phyloP scores from a whole-genome alignment of 1,140 invertebrate species.

The Rhysida immarginata region DNA sequence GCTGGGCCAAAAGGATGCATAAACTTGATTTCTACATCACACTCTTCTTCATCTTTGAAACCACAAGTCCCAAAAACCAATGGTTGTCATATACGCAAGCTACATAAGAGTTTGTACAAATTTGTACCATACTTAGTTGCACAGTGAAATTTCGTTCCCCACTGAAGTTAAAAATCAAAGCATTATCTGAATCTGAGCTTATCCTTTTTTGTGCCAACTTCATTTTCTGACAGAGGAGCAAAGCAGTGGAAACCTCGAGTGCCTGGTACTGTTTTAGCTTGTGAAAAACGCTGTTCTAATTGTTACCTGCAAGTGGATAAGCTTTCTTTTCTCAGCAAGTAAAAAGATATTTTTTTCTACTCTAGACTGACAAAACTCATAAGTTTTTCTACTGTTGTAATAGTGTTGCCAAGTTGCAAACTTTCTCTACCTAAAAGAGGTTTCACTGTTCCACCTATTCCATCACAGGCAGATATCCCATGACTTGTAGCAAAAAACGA shows the following conservation, averaged over 20 bases:
- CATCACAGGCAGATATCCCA: constrained; percentile 23
- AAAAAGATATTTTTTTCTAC: neutral
- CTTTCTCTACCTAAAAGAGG: neutral
- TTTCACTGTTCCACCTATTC: constrained; percentile 7
- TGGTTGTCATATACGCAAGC: neutral
- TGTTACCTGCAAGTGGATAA: neutral
- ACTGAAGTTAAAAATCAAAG: neutral
- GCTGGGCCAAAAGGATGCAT: neutral
- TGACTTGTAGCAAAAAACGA: constrained; percentile 24
- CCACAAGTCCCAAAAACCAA: neutral
- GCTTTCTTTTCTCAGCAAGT: neutral
- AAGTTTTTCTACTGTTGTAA: neutral
- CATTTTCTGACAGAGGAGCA: neutral
- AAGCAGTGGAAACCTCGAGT: neutral
- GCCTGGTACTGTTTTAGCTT: neutral
- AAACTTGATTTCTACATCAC: neutral
- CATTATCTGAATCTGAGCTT: neutral
- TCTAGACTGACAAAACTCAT: neutral
- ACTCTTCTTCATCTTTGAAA: neutral
- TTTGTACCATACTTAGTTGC: neutral
- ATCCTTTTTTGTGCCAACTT: neutral
- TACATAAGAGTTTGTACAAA: neutral
- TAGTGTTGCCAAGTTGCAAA: neutral
- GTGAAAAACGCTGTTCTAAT: neutral
- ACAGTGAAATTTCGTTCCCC: neutral